Evolutionary conservation across 2,797 vertebrate species (phyloP).

Genomic region (Acanthurus leucopareius): DNA sequence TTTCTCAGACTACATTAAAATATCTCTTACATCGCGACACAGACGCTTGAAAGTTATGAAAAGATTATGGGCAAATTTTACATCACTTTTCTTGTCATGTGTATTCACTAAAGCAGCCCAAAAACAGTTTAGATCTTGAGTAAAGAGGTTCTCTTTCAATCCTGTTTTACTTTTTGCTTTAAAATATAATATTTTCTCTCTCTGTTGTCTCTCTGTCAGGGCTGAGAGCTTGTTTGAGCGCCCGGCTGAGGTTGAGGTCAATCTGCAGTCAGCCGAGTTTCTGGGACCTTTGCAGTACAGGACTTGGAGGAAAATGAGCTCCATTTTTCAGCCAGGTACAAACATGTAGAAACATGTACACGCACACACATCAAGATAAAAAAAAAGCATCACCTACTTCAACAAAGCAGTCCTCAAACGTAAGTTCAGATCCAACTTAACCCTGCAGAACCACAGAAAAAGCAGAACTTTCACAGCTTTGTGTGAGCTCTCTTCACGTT

Average conservation of each 20-base stretch:
- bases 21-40: background rate
- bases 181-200: background rate
- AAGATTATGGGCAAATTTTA: too few relatives aligned
- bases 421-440: background rate
- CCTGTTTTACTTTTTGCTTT: too few relatives aligned
- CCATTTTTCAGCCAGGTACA: conserved; percentile 78
- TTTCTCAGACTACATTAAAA: background rate
- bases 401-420: too few relatives aligned
- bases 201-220: conserved; percentile 44
- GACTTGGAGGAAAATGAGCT: conserved; percentile 82
- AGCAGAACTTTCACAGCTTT: background rate
- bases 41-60: too few relatives aligned
- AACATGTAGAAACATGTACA: background rate
- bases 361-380: too few relatives aligned
- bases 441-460: background rate
- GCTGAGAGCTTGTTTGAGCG: conserved; percentile 75
- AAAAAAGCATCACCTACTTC: too few relatives aligned
- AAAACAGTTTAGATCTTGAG: background rate
- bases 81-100: background rate
- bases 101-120: background rate
- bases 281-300: conserved; percentile 84
- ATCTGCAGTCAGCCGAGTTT: conserved; percentile 75
- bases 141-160: background rate
- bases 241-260: conserved; percentile 69
- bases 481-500: too few relatives aligned